Base-by-base conservation (phyloP, 1,140 invertebrate species). In the Drosophila ercepeae region DNA sequence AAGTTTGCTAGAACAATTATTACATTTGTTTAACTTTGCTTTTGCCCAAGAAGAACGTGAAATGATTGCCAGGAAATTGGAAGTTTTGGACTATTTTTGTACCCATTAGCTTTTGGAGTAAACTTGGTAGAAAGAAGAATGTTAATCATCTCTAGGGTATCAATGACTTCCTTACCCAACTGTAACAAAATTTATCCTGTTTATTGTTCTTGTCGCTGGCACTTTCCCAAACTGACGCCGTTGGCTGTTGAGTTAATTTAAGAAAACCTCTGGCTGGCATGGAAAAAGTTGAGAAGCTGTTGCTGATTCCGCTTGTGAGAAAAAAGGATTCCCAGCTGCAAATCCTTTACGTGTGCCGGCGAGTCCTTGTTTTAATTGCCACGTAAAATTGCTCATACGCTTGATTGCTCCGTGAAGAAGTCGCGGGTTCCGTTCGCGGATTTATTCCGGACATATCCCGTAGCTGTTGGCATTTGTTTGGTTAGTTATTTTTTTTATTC, bases 1-100 rank as follows among this genome's bases (percentile, higher is more conserved):
- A 86, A 86, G 81, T 86, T 84, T 84, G 81, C 78, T 53, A 29
- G 76, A 88, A 86, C 82, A 86, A 86, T 86, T 86, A 88, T 88
- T 86, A 73, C 82, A 86, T 86, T 86, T 86, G 81, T 86, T 86
- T 84, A 84, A 84, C 81, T 83, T 83, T 79, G 51, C 45, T 76
- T 83, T 83, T 79, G 51, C 45, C 49, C 42, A 44, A 45, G n/a
- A 54, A 21, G n/a, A 54, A 21, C 23, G 55, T 19, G 45, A 34
- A 23, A 27, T 34, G 16, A 32, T 42, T 14, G 39, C 5, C 11
- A 14, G 46, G 23, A 29, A 34, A 14, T 6, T 1, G 25, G 14
- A 34, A 46, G 67, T 50, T 50, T 34, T 27, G 44, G 75, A 75
- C 69, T 83, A 78, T 83, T 77, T 52, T 71, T 39, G 8, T 42